Base-by-base conservation (phyloP, 2,113 vertebrate species). In the Lethenteron reissneri region DNA sequence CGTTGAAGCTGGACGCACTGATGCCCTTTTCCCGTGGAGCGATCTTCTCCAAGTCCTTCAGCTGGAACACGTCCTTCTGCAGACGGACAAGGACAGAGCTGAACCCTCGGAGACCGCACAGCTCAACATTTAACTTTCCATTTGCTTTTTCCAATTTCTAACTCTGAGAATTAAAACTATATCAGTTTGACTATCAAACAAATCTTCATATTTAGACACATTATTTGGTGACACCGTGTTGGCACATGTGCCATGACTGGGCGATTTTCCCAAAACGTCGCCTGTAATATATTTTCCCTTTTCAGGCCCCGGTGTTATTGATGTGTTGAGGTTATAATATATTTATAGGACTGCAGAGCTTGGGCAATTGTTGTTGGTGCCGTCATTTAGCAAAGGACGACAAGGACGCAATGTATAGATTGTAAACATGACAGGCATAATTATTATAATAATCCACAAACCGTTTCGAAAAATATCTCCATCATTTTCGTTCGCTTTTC, bases 1-100 rank as follows among this genome's bases (percentile, higher is more conserved):
- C 41, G 41, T 41, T 41, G 3, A 41, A 41, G 41, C 41, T 41
- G 41, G 41, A 91, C 92, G 89, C 81, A 99, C 94, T 84, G 79
- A 99, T 97, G 73, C 92, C 91, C 81, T 97, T 99, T 74, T 88
- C 80, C 82, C 94, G 97, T 1, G 94, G 91, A 71, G 90, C 94
- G 73, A 97, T 94, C 83, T 97, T 97, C 81, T 99, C 94, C 62
- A 99, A 81, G 78, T 99, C 94, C 80, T 97, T 99, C 72, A 97
- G 79, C 74, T 97, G 94, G 79, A 92, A 99, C 71, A 97, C 91
- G 80, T 96, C 92, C 85, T 95, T 99, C 94, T 97, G 79, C 74
- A 73, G 57, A 77, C 9, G 64, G 25, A 68, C n/a, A 68, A 41
- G 41, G 41, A 41, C 41, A 41, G 41, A 6, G 41, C 41, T 7